Conservation (phyloP, 2,888 invertebrate genomes). For the Drosophila mimica region DNA sequence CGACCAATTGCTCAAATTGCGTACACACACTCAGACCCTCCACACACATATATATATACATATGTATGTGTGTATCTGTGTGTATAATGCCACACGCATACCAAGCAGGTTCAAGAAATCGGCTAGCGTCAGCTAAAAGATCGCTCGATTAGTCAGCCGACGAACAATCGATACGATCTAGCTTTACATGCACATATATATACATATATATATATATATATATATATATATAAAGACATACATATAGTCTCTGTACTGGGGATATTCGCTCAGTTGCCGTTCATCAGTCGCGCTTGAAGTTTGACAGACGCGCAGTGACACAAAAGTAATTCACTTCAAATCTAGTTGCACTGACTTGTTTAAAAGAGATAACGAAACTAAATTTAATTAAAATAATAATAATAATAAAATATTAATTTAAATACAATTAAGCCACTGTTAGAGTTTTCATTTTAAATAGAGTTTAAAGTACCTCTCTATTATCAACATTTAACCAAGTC, state of each 20-base stretch:
- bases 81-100: slow-evolving; percentile 41
- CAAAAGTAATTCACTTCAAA: slow-evolving; percentile 2
- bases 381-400: too few relatives aligned
- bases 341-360: slow-evolving; percentile 7
- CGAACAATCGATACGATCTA: slow-evolving; percentile 22
- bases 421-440: not conserved
- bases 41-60: not conserved
- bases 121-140: slow-evolving; percentile 24
- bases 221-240: not conserved
- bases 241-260: slow-evolving; percentile 33
- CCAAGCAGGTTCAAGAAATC: slow-evolving; percentile 42
- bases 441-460: not conserved
- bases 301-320: not conserved
- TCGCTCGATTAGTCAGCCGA: slow-evolving; percentile 51
- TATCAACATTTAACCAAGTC: not conserved
- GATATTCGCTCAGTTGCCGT: slow-evolving; percentile 49
- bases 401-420: too few relatives aligned
- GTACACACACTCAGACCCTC: slow-evolving; percentile 2
- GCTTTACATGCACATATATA: not conserved
- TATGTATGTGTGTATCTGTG: not conserved
- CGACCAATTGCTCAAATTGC: slow-evolving; percentile 47
- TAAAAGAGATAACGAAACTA: not conserved
- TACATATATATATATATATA: not conserved
- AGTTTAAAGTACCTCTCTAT: not conserved
- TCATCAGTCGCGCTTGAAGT: slow-evolving; percentile 32